A percentile compares a stretch with the other conserved stretches of the same genome.
phyloP scores from a whole-genome alignment of 2,113 vertebrate species.

The Eonycteris spelaea region DNA sequence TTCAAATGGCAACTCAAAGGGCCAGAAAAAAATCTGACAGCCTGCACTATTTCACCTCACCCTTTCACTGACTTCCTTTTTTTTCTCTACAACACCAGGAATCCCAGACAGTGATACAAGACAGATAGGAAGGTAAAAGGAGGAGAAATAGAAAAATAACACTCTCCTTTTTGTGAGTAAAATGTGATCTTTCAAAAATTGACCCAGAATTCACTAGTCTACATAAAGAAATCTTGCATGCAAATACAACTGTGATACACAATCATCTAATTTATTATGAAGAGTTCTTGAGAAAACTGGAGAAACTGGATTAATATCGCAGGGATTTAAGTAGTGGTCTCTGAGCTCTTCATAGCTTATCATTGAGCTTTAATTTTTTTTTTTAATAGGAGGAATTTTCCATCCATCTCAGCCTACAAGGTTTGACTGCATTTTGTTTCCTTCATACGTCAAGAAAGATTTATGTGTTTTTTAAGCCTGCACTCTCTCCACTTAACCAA shows the following conservation, averaged over 20 bases:
- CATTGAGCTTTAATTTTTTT: conserved; percentile 20
- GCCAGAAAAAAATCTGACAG: neutral
- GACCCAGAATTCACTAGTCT: neutral
- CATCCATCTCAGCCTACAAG: neutral
- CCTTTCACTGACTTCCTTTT: neutral
- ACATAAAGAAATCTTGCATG: neutral
- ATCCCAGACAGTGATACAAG: neutral
- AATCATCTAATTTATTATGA: conserved; percentile 11
- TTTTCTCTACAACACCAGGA: neutral
- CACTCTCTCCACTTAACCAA: neutral
- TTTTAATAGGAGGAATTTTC: neutral
- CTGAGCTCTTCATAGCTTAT: neutral
- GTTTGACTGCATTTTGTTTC: conserved; percentile 22
- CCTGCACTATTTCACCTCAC: neutral
- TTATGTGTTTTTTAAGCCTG: neutral
- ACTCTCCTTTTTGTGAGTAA: neutral
- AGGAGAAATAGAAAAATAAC: neutral
- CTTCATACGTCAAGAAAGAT: neutral
- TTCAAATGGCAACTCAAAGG: conserved; percentile 43
- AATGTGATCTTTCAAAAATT: neutral
- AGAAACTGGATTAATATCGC: neutral
- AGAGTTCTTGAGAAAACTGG: neutral
- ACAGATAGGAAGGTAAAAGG: neutral
- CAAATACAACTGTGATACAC: neutral
- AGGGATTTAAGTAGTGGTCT: neutral